Evolutionary conservation across 2,888 invertebrate species (phyloP), one percentile per base, ranked within the genome.

Genomic region (Ashinkailepas kermadecensis): DNA sequence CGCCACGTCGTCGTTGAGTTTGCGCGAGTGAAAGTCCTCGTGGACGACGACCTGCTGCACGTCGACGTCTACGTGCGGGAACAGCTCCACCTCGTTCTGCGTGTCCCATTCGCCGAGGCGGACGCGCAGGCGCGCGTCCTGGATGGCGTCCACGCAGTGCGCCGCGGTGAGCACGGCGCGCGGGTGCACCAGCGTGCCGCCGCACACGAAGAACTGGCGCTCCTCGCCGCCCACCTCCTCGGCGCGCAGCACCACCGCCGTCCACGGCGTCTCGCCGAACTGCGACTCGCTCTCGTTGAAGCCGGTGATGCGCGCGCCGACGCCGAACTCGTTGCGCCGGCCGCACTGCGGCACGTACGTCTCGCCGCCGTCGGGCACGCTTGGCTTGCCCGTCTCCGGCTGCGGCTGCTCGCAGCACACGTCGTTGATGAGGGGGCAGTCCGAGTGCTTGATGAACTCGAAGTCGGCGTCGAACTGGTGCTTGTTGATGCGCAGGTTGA

Each of bases 51-150:
- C 84, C 11, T 83, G 82, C 0, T 86, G 86, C 0, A 93, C 93
- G 10, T 89, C 88, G 8, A 92, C 89, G 86, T 94, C 93, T 85
- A 94, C 93, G 86, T 93, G 92, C 0, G 91, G 91, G 83, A 89
- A 90, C 0, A 92, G 89, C 86, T 95, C 94, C 80, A 89, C 89
- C 65, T 90, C 91, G 0, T 91, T 92, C 86, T 93, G 92, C 0
- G 94, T 93, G 87, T 94, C 94, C 94, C 94, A 95, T 88, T 94
- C 94, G 0, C 94, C 94, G 0, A 92, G 92, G 0, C 94, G 89
- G 6, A 93, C 88, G 11, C 65, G 21, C 65, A 67, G 21, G 10
- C 10, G n/a, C 15, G n/a, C 65, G 0, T 21, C 8, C 21, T 10
- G n/a, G 15, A 67, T n/a, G 21, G 21, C 23, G n/a, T 80, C 86